Evolutionary conservation across 2,113 vertebrate genomes (phyloP).

Genomic region (Ictalurus furcatus): DNA sequence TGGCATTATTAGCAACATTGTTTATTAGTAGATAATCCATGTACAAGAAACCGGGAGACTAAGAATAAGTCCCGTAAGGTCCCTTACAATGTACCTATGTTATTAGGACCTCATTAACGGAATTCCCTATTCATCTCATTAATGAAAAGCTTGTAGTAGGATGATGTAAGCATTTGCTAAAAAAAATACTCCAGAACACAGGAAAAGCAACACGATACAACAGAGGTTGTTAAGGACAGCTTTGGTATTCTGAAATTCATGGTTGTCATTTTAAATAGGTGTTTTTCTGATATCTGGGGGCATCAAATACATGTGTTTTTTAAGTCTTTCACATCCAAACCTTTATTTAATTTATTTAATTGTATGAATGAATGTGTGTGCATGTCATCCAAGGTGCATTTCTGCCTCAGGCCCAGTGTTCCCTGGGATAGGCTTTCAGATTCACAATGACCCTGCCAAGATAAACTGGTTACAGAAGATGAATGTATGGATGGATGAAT

Average conservation of each 20-base stretch:
- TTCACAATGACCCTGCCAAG: not conserved
- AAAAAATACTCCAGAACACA: conserved; percentile 1
- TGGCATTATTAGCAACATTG: conserved; percentile 45
- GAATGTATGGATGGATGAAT: no score
- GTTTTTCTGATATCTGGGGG: not conserved
- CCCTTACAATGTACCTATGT: conserved; percentile 17
- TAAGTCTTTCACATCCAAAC: not conserved
- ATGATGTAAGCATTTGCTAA: conserved; percentile 32
- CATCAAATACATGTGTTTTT: not conserved
- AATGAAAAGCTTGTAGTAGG: conserved; percentile 25
- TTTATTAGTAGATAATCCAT: conserved; percentile 12
- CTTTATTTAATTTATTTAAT: not conserved
- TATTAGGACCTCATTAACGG: conserved; percentile 20
- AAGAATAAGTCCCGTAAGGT: conserved; percentile 1
- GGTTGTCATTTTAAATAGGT: not conserved
- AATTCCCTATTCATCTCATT: conserved; percentile 29
- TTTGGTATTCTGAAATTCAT: not conserved
- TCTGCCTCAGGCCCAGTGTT: not conserved
- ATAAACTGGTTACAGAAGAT: not conserved
- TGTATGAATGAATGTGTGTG: not conserved
- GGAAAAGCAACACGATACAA: not conserved
- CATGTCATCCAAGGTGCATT: not conserved
- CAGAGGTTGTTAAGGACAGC: not conserved
- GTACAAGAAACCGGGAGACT: conserved; percentile 1
- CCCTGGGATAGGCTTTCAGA: not conserved